Evolutionary conservation across 2,797 vertebrate genomes (phyloP).

Genomic region (Muscicapa striata): DNA sequence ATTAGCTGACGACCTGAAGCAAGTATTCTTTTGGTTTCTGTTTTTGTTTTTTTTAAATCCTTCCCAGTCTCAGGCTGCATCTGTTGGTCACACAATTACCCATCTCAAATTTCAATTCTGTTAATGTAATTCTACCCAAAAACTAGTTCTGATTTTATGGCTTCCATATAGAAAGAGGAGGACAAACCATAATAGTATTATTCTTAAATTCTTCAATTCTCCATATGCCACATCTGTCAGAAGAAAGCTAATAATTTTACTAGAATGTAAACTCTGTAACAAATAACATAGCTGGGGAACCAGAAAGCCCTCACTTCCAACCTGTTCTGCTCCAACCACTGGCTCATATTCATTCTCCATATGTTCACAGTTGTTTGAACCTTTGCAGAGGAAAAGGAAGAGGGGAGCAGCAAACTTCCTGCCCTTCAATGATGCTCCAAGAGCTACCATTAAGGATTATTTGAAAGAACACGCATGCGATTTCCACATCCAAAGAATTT

Average conservation of each 20-base stretch:
- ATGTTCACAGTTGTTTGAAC: background rate
- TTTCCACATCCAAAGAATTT: background rate
- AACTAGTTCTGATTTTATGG: background rate
- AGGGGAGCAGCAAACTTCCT: background rate
- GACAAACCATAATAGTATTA: background rate
- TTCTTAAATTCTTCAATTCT: background rate
- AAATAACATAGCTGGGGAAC: background rate
- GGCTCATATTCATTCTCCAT: rapidly evolving
- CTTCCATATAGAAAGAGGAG: background rate
- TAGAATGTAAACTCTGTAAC: background rate
- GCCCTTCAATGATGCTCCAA: background rate
- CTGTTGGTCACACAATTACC: background rate
- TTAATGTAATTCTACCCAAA: background rate
- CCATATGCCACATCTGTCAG: background rate
- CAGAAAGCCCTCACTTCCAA: background rate
- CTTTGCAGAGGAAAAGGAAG: background rate
- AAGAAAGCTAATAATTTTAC: background rate
- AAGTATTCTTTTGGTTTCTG: background rate
- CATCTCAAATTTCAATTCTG: background rate
- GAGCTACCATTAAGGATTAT: background rate
- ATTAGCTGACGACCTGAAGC: background rate
- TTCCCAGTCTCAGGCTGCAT: background rate
- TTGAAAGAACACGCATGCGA: background rate
- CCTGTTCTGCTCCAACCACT: background rate
- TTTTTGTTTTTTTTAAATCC: background rate